phyloP scores from a whole-genome alignment of 2,797 vertebrate species.

The Helicolenus hilgendorfi region DNA sequence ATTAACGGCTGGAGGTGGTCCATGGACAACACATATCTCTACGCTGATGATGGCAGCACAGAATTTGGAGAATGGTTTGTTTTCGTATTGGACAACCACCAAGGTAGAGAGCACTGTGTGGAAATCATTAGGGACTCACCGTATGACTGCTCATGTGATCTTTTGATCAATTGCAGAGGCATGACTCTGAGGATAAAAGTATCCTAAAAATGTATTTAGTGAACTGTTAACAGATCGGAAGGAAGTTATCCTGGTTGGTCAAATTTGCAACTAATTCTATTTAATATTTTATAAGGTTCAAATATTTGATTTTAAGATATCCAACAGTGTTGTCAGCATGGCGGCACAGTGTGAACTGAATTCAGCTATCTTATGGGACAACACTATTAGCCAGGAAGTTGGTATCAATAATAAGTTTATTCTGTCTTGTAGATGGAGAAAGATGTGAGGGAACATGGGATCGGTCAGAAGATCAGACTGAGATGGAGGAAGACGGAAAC shows the following conservation, averaged over 20 bases:
- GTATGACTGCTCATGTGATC: too few relatives aligned
- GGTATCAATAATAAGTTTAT: neutral
- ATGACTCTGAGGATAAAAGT: too few relatives aligned
- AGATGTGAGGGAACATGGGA: neutral
- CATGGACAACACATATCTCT: constrained; percentile 11
- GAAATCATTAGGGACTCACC: too few relatives aligned
- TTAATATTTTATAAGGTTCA: too few relatives aligned
- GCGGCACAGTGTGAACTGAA: neutral
- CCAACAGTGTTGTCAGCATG: too few relatives aligned
- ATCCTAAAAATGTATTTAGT: too few relatives aligned
- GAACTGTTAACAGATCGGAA: too few relatives aligned
- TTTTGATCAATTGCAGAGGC: too few relatives aligned
- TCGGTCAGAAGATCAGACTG: neutral
- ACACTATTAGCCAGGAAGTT: neutral
- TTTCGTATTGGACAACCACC: neutral
- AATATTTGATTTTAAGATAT: too few relatives aligned
- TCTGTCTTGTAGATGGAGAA: neutral
- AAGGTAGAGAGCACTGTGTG: too few relatives aligned
- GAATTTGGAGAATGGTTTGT: neutral
- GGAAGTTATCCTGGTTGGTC: too few relatives aligned
- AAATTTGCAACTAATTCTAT: too few relatives aligned
- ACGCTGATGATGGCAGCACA: neutral
- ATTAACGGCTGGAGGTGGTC: constrained; percentile 11
- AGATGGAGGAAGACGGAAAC: constrained; percentile 3
- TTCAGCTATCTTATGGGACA: neutral